Base-by-base conservation (phyloP, 2,797 vertebrate genomes). In the Halcyon leucocephala region DNA sequence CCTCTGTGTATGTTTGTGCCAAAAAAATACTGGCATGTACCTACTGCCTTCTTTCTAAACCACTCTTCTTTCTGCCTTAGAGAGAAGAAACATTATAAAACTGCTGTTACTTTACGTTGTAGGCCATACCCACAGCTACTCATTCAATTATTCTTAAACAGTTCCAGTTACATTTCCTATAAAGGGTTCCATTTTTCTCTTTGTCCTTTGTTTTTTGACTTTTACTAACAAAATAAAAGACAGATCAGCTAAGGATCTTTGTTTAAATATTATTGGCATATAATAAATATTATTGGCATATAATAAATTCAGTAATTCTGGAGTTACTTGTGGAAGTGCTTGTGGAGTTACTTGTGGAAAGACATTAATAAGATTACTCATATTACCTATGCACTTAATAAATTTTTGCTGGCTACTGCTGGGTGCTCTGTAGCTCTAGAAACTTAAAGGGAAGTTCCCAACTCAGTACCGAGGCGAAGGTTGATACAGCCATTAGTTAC, bases 321-420 rank as follows among this genome's bases (percentile, higher is more conserved):
- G 16, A 42, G 42, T 42, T 42, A 42, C 42, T 39, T 39, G 37
- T 39, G 37, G 37, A 39, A 93, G 79, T 93, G 88, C 91, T 65
- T 41, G 7, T 57, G 91, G 74, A 61, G 39, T 83, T 90, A 65
- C 31, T 84, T 70, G 55, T 92, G 67, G 92, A 91, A 81, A 82
- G 66, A 88, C 25, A n/a, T 94, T 94, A 89, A 89, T 92, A 92
- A 93, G 92, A 89, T 93, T 93, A 94, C 89, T 92, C 44, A 74
- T 87, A 77, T 95, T 93, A 88, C 87, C 58, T 87, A 42, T 33
- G 49, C 9, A 49, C 85, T 90, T 89, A 91, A 96, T 93, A 95
- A 79, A 77, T 82, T 94, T 93, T 83, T 93, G 54, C 80, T 91
- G 61, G 65, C 86, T 97, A 88, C 89, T 51, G 28, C 61, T 69